Conservation (phyloP, 2,888 invertebrate genomes). For the Cephalotes varians region DNA sequence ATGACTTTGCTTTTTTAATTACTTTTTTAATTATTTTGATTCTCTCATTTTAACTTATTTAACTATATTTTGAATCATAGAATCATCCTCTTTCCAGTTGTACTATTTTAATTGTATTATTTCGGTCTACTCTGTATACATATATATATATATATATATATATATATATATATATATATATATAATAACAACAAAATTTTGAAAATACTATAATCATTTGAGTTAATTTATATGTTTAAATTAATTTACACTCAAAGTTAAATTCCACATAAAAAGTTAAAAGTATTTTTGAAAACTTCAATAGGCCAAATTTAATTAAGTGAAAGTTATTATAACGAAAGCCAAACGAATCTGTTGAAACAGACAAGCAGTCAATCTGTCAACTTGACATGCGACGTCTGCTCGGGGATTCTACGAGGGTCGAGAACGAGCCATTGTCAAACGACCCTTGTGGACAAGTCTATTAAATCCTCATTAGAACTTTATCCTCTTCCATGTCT, state of each 20-base stretch:
- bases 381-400: slow-evolving; percentile 73
- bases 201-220: not conserved
- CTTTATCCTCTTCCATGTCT: slow-evolving; percentile 70
- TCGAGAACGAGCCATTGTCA: slow-evolving; percentile 78
- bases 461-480: slow-evolving; percentile 82
- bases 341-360: slow-evolving; percentile 68
- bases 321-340: slow-evolving; percentile 4
- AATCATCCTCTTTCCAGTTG: too few species aligned
- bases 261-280: not conserved
- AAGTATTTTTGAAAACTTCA: not conserved
- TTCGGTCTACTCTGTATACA: too few species aligned
- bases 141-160: too few species aligned
- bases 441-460: slow-evolving; percentile 77
- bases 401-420: slow-evolving; percentile 72
- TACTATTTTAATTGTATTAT: too few species aligned
- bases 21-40: too few species aligned
- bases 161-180: too few species aligned
- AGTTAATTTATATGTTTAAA: not conserved
- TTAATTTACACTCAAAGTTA: too few species aligned
- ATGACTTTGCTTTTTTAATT: too few species aligned
- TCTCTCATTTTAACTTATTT: too few species aligned
- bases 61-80: too few species aligned
- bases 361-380: slow-evolving; percentile 77
- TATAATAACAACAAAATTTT: not conserved
- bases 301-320: not conserved